Evolutionary conservation across 1,140 invertebrate genomes (phyloP).

Genomic region (Microplitis demolitor): DNA sequence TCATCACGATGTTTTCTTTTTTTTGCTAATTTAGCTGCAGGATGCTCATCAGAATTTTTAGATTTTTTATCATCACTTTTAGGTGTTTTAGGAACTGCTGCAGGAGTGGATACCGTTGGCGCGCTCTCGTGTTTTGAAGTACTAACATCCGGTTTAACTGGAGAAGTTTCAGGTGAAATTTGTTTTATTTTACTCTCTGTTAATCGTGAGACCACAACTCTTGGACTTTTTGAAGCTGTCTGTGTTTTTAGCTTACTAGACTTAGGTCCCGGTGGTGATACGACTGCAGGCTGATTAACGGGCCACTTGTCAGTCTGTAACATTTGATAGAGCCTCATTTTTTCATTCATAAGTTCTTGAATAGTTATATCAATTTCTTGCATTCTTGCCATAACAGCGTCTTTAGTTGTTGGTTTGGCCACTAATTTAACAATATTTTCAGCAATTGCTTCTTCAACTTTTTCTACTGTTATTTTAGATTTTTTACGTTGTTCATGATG

Average conservation of each 20-base stretch:
- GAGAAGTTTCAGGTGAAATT: background rate
- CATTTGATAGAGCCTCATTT: slow-evolving; percentile 50
- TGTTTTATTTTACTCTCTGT: background rate
- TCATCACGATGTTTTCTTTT: slow-evolving; percentile 19
- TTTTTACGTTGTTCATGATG: slow-evolving; percentile 19
- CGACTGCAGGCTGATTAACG: background rate
- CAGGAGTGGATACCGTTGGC: background rate
- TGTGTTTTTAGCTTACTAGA: background rate
- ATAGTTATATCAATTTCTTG: slow-evolving; percentile 57
- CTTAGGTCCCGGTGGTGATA: background rate
- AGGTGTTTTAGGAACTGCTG: background rate
- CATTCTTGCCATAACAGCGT: slow-evolving; percentile 50
- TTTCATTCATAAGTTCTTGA: slow-evolving; percentile 53
- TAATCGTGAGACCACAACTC: background rate
- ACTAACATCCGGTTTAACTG: background rate
- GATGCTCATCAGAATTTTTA: background rate
- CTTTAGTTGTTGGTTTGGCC: slow-evolving; percentile 16
- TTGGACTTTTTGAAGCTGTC: background rate
- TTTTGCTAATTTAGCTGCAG: background rate
- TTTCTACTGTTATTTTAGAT: slow-evolving; percentile 7
- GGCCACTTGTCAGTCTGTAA: slow-evolving; percentile 35
- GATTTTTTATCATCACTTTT: slow-evolving; percentile 16
- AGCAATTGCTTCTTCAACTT: slow-evolving; percentile 22
- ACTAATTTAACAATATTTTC: slow-evolving; percentile 23
- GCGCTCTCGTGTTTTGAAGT: slow-evolving; percentile 13